Conservation (phyloP, 1,140 invertebrate genomes). For the Macrocentrus cingulum region DNA sequence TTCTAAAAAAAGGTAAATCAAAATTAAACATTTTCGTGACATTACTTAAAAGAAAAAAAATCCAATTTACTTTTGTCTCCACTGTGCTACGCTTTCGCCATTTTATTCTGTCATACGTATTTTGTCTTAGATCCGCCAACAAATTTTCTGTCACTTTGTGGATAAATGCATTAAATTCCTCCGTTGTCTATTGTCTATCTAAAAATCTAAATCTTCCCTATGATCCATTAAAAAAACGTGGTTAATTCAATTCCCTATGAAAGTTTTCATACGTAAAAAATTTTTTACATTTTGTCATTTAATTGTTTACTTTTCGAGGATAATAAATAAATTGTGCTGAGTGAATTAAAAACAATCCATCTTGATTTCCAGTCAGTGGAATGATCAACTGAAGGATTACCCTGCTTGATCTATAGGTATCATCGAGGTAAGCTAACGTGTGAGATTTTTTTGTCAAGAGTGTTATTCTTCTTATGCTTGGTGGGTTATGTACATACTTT, state of each 20-base stretch:
- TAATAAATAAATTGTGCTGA: no score
- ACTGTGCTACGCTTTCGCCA: slow-evolving; percentile 29
- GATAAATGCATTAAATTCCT: not conserved
- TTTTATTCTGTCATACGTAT: slow-evolving; percentile 35
- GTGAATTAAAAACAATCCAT: not conserved
- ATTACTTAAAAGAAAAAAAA: slow-evolving; percentile 15
- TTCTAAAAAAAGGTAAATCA: slow-evolving; percentile 11
- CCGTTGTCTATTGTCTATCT: no score
- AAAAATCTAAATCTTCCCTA: no score
- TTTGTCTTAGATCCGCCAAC: not conserved
- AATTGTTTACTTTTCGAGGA: no score
- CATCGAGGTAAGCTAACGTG: no score
- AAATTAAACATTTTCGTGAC: not conserved
- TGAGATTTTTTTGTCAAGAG: no score
- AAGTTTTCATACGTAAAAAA: no score
- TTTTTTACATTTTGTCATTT: no score
- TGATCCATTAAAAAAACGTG: no score
- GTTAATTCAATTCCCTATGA: no score
- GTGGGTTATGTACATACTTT: no score
- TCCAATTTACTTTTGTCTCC: not conserved
- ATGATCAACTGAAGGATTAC: slow-evolving; percentile 23
- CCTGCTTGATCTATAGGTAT: not conserved
- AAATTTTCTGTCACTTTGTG: not conserved
- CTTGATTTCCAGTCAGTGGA: slow-evolving; percentile 20
- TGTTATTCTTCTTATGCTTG: no score